Percentiles rank a stretch among this genome's conserved stretches.
These are phyloP conservation scores for Micromesistius poutassou DNA, from an alignment of 2,797 vertebrate species.

Conservation along the genomic window DNA sequence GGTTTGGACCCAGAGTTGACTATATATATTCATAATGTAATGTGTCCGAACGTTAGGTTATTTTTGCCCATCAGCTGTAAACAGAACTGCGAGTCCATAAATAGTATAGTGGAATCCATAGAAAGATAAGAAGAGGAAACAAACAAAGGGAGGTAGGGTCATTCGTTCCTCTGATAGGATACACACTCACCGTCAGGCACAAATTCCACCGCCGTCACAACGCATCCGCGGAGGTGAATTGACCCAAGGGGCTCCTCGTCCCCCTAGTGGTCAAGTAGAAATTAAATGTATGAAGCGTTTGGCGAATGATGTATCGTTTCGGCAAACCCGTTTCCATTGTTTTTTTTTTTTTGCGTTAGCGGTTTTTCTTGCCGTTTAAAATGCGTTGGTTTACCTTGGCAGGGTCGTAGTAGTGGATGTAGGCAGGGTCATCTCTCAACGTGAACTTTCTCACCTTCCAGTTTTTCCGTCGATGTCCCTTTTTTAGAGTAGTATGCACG, in stretches of 20 bases:
- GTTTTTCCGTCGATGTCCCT: constrained; percentile 92
- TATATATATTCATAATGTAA: too few relatives aligned
- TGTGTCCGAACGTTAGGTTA: too few relatives aligned
- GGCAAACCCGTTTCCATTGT: too few relatives aligned
- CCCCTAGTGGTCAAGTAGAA: constrained; percentile 63
- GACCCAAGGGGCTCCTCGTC: constrained; percentile 86
- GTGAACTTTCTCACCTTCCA: constrained; percentile 98
- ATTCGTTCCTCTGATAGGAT: neutral
- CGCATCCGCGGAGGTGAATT: constrained; percentile 86
- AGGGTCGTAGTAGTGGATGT: constrained; percentile 93
- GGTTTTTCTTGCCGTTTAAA: too few relatives aligned
- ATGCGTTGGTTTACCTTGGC: constrained; percentile 74
- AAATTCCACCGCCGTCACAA: constrained; percentile 89
- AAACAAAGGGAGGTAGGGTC: neutral
- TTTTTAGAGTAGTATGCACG: neutral
- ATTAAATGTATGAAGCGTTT: too few relatives aligned
- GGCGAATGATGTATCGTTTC: too few relatives aligned
- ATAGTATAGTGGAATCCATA: neutral
- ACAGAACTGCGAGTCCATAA: neutral
- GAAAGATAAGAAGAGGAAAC: neutral
- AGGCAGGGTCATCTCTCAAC: constrained; percentile 91
- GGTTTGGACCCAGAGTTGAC: too few relatives aligned
- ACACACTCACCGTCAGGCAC: constrained; percentile 82
- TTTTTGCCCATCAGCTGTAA: too few relatives aligned
- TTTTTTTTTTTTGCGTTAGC: too few relatives aligned